Evolutionary conservation across 2,888 invertebrate species (phyloP), one percentile per base, ranked within the genome.

Genomic region (Lymantria dispar): DNA sequence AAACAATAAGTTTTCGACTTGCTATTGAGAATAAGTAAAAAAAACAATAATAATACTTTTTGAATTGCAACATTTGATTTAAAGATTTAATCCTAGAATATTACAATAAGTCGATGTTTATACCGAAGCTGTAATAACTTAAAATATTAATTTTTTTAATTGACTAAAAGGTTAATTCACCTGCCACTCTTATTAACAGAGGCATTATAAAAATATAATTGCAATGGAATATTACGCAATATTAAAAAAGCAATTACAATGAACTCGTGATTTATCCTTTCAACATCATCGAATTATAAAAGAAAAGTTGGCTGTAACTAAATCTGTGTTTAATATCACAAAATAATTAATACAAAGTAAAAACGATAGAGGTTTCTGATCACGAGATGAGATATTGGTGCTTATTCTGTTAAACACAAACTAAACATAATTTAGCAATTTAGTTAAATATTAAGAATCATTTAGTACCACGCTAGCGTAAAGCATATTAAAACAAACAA

Each of bases 271-370:
- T 15, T 36, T 44, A 36, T 36, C 44, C 44, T 44, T 12, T 44
- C 44, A 13, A 13, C 30, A 31, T 31, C 9, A 9, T 11, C 8
- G 0, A 30, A n/a, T 12, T 31, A 33, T 10, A 22, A 29, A 15
- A 22, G 22, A 14, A 33, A 31, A 37, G 11, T 42, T 7, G n/a
- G 12, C n/a, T 38, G 45, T 37, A 12, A 45, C 36, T 13, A 42
- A 42, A 42, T 30, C 12, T 8, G 12, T 14, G 15, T 15, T 40
- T 36, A 11, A 36, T 14, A 41, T 39, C 38, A 36, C 43, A 43
- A 50, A 51, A 62, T 58, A 65, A 62, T 65, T 65, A 68, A 43
- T 54, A 65, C 62, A 54, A 65, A 58, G 15, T 45, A 43, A 54
- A 54, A 48, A 56, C 51, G 49, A 41, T 47, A 43, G 40, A 45